Conservation (phyloP, 2,797 vertebrate species). For the Pogonophryne albipinna region DNA sequence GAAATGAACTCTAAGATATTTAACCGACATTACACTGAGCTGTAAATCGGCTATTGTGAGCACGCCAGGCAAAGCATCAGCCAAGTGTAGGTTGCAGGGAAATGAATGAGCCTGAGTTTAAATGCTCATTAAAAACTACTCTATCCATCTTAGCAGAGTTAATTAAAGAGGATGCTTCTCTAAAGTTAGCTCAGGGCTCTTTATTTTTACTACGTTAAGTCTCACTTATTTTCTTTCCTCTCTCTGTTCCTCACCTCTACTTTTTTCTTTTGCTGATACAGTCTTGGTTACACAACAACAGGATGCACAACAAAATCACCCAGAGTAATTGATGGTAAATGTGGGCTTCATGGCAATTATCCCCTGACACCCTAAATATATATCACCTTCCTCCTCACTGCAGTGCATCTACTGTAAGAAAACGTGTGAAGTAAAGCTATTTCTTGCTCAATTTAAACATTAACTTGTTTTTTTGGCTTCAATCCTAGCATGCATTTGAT, state of each 20-base stretch:
- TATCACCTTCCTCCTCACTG: slow-evolving; percentile 13
- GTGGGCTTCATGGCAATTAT: slow-evolving; percentile 37
- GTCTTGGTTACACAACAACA: slow-evolving; percentile 54
- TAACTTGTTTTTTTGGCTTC: background rate
- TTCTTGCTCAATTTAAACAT: background rate
- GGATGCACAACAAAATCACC: slow-evolving; percentile 45
- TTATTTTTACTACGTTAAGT: slow-evolving; percentile 66
- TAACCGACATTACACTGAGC: slow-evolving; percentile 13
- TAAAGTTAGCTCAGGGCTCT: slow-evolving; percentile 76
- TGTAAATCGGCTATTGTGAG: slow-evolving; percentile 40
- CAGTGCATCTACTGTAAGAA: too few species aligned
- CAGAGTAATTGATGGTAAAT: slow-evolving; percentile 50
- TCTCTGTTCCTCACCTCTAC: slow-evolving; percentile 49
- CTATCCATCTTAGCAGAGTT: slow-evolving; percentile 60
- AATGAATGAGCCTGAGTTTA: slow-evolving; percentile 60
- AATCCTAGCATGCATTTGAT: background rate
- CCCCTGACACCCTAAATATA: slow-evolving; percentile 16
- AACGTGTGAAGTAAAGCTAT: background rate
- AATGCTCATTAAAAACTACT: slow-evolving; percentile 71
- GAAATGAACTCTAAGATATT: slow-evolving; percentile 23
- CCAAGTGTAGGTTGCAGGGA: slow-evolving; percentile 50
- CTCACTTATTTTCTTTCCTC: slow-evolving; percentile 56
- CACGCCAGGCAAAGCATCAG: slow-evolving; percentile 30
- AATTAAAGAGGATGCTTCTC: slow-evolving; percentile 82
- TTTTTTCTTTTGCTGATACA: slow-evolving; percentile 33